Evolutionary conservation across 2,888 invertebrate genomes (phyloP), one percentile per base, ranked within the genome.

Genomic region (Brachyptera putata): DNA sequence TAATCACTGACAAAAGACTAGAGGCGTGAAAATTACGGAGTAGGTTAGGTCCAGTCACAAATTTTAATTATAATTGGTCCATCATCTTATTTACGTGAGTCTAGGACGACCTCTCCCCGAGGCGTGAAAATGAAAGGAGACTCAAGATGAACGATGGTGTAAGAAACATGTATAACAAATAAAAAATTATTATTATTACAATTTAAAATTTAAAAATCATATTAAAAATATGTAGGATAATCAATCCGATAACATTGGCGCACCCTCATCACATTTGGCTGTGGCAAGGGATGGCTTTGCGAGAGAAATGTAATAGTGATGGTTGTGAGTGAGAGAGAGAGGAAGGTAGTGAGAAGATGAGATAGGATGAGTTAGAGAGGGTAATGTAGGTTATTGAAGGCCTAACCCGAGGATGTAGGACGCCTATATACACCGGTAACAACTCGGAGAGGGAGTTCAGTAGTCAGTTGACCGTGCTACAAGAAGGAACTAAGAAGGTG

Each of bases 361-460:
- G 22, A 14, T 37, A 57, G 25, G 57, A 36, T 21, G 56, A 18
- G n/a, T n/a, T 14, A 55, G 56, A 39, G 56, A 56, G 61, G 55
- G 59, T 55, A 57, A 63, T 61, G 59, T 63, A 59, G 63, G 63
- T 61, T 63, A 63, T 53, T 16, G 53, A 53, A 53, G 49, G 49
- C 49, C 49, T 50, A 26, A 16, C 56, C 41, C 36, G 58, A 56
- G 63, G 63, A 63, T 63, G 58, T 63, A 63, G 61, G 63, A 18
- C 63, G 61, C 57, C 63, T 63, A 63, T 63, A 63, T 56, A 63
- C 63, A 57, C 56, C 39, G 53, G 46, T 53, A 39, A 18, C 61
- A 34, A 43, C 16, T 24, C 37, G 24, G 22, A 36, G 48, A 21
- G 34, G 22, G 49, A 58, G 60, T 63, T 55, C 63, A 63, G 61